phyloP scores from a whole-genome alignment of 2,113 vertebrate genomes.

The Rattus rattus region DNA sequence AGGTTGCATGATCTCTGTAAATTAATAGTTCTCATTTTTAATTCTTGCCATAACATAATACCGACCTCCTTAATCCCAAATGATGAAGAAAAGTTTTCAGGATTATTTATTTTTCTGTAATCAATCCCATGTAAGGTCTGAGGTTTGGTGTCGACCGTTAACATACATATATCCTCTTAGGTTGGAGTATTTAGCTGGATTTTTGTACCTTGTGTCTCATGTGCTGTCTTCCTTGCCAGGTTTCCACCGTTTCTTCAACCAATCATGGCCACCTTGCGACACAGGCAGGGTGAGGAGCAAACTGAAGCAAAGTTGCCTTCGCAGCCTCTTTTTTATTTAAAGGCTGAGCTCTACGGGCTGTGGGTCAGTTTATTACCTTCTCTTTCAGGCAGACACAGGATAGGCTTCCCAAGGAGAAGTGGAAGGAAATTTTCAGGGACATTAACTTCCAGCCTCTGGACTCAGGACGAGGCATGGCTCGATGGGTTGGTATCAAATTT shows the following conservation, averaged over 20 bases:
- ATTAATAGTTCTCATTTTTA: slow-evolving; percentile 32
- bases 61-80: neutral
- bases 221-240: neutral
- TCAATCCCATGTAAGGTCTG: slow-evolving; percentile 10
- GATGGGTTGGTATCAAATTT: slow-evolving; percentile 56
- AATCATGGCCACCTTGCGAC: neutral
- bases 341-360: neutral
- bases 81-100: neutral
- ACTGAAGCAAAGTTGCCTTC: neutral
- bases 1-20: neutral
- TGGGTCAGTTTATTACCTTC: neutral
- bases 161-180: neutral
- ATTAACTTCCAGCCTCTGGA: slow-evolving; percentile 40
- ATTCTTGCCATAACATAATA: neutral
- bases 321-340: neutral
- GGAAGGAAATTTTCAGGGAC: slow-evolving; percentile 11
- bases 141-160: neutral
- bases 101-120: slow-evolving; percentile 33
- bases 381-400: neutral
- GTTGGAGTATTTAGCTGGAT: neutral
- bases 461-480: slow-evolving; percentile 30
- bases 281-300: neutral
- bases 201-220: neutral
- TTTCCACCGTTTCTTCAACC: neutral
- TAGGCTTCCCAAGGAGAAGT: slow-evolving; percentile 12